Evolutionary conservation across 2,888 invertebrate species (phyloP), one percentile per base, ranked within the genome.

Genomic region (Dicyrtoma fusca): DNA sequence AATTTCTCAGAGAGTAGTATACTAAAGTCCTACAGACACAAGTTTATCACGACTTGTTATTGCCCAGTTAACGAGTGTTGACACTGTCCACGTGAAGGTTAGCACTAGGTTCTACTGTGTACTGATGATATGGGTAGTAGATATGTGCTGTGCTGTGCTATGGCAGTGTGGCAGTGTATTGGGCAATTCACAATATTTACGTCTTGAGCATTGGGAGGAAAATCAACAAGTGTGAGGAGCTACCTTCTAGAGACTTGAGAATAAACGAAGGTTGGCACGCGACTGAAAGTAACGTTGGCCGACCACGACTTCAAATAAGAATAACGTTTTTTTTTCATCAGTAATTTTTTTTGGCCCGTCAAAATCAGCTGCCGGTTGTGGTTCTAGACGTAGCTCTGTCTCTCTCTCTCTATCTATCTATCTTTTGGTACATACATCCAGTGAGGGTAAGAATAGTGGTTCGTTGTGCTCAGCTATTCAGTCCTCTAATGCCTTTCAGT

Each of bases 191-290:
- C 34, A 49, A 17, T 49, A 21, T 53, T 53, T 17, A 53, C 53
- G 53, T 53, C 53, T 53, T 53, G 21, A 53, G 21, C 11, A 25
- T 11, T 3, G 57, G 13, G 10, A 25, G 23, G 25, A 65, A 14
- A 71, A 53, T 71, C 74, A 71, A 71, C 71, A 74, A 71, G 70
- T 74, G 74, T 59, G 51, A 34, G 49, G 49, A 63, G 65, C 25
- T 14, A 53, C 49, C 55, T 25, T 23, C 55, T 23, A 45, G 74
- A 70, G 71, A 71, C 68, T 63, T 72, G 69, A 74, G 71, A 72
- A 68, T 63, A 72, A 68, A 42, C 70, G 44, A 53, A 73, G 68
- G 72, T 69, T 75, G 76, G 75, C 76, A 76, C 76, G 76, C 76
- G 76, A 76, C 76, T 76, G 76, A 75, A 55, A 42, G 66, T 51